Base-by-base conservation (phyloP, 1,140 invertebrate species). In the Acarapis woodi region DNA sequence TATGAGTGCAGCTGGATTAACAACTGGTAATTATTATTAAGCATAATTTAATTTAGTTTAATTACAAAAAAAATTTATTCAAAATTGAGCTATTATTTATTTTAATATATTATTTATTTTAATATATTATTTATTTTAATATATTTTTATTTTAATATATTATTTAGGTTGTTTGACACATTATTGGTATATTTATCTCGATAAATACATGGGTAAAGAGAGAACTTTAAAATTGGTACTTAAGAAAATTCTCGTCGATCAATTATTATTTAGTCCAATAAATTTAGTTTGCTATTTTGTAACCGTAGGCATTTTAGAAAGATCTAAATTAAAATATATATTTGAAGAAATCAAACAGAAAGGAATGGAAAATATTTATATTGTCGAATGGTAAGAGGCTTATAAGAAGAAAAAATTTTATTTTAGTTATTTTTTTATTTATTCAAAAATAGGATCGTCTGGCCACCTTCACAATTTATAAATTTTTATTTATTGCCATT, bases 401-500 rank as follows among this genome's bases (percentile, higher is more conserved):
- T n/a, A n/a, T n/a, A n/a, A n/a, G n/a, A n/a, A n/a, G n/a, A n/a
- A n/a, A n/a, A n/a, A n/a, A n/a, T n/a, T n/a, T n/a, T n/a, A n/a
- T n/a, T n/a, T n/a, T n/a, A n/a, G n/a, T n/a, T n/a, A n/a, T n/a
- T n/a, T n/a, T n/a, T n/a, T n/a, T n/a, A n/a, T n/a, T n/a, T n/a
- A 32, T n/a, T n/a, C n/a, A n/a, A n/a, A n/a, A n/a, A n/a, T n/a
- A n/a, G n/a, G n/a, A n/a, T n/a, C 32, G 61, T 78, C 9, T 78
- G 73, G 71, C 73, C 74, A 8, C 70, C 72, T 3, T 71, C 62
- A 19, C 76, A 80, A 53, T 54, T 75, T 15, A 56, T 80, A 14
- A 88, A 87, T 55, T 90, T 90, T 57, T 80, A 73, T 52, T 67
- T 76, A 47, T 53, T 90, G 42, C 76, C 79, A 15, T 69, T 68